These are phyloP conservation scores for Chloebia gouldiae DNA, from an alignment of 2,113 vertebrate species.

Conservation along the genomic window DNA sequence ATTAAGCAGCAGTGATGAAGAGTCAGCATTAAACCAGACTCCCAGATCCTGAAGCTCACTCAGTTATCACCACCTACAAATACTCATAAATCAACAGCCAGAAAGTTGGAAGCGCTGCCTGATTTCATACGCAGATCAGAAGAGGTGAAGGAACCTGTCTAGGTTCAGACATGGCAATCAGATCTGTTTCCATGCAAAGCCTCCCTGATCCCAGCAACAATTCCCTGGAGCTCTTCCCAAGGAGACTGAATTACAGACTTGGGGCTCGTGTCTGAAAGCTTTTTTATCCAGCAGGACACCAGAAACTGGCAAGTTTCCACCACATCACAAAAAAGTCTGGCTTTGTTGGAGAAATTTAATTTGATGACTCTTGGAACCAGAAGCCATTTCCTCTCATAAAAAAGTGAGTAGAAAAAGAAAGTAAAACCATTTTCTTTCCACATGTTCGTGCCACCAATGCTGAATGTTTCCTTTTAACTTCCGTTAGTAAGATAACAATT, in stretches of 20 bases:
- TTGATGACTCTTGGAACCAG: not conserved
- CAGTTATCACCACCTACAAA: not conserved
- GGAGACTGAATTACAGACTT: not conserved
- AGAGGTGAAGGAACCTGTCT: not conserved
- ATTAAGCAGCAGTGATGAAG: not conserved
- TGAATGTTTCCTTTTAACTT: not conserved
- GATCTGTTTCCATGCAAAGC: not conserved
- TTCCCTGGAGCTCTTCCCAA: slow-evolving; percentile 19
- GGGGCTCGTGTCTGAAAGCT: not conserved
- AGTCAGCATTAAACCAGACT: not conserved
- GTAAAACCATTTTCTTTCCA: not conserved
- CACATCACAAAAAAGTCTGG: not conserved
- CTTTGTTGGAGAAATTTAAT: not conserved
- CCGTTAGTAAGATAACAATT: not conserved
- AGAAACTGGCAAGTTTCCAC: not conserved
- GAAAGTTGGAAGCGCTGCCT: not conserved
- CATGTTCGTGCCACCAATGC: not conserved
- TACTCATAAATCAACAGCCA: not conserved
- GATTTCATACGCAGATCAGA: not conserved
- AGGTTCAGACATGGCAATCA: not conserved
- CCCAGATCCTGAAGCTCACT: not conserved
- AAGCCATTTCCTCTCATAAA: not conserved
- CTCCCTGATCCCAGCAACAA: not conserved
- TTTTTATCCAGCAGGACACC: not conserved
- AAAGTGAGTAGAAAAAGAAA: not conserved